Evolutionary conservation across 1,140 invertebrate genomes (phyloP), one percentile per base, ranked within the genome.

Genomic region (Bombus pyrosoma): DNA sequence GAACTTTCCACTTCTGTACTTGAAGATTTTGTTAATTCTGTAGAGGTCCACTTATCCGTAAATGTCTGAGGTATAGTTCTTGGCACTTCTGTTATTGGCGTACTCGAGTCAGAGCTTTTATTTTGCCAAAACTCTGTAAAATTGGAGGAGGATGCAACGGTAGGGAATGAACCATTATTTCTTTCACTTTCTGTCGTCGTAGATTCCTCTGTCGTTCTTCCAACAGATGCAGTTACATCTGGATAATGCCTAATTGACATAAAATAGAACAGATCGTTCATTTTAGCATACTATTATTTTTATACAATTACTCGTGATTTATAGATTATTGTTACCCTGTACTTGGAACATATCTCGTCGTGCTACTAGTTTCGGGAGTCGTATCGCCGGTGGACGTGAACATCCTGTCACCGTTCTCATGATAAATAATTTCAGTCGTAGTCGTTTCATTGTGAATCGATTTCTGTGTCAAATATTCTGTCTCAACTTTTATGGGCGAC

Each of bases 361-460:
- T 81, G 15, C n/a, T 72, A n/a, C n/a, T 57, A 9, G 43, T 8
- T 59, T 81, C 79, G 57, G 57, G 41, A 41, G 43, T 39, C 10
- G 78, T 68, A 25, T 81, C 71, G 25, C 15, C 4, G 18, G 41
- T 43, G 9, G 72, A 34, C 1, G 6, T 25, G 3, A 34, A 37
- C 3, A 69, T 66, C 10, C 37, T 39, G 10, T 15, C 37, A 28
- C 1, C 34, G 0, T 69, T 43, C n/a, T 66, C 84, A 37, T 57
- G 71, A 66, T 81, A 75, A 28, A 5, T 47, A n/a, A 43, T 62
- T 10, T 77, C 84, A 8, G 62, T 77, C 9, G 47, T 75, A 32
- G 28, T 73, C 32, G 73, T 81, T 8, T 78, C 87, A 9, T 89
- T 75, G 0, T 66, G 53, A 39, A 82, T 25, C 18, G 81, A 91